These are phyloP conservation scores for Drosophila rufa DNA, from an alignment of 1,140 invertebrate species.

Conservation along the genomic window DNA sequence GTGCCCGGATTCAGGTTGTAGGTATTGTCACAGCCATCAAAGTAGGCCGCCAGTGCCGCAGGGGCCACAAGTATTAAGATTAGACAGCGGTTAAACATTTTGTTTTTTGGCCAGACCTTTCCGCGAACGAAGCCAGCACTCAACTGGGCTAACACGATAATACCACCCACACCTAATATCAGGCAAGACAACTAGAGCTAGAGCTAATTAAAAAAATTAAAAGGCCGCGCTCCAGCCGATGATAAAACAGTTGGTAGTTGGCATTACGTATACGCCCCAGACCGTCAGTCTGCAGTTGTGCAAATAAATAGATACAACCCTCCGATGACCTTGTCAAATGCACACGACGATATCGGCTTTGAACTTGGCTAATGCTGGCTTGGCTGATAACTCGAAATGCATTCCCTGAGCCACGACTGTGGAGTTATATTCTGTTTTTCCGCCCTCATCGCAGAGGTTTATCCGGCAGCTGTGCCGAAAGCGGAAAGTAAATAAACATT, in stretches of 20 bases:
- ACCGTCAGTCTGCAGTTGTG: constrained; percentile 48
- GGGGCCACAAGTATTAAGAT: constrained; percentile 37
- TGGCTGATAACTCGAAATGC: constrained; percentile 27
- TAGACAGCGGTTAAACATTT: constrained; percentile 47
- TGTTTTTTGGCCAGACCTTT: constrained; percentile 30
- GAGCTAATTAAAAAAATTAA: constrained; percentile 63
- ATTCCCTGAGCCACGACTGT: background rate
- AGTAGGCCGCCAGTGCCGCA: constrained; percentile 52
- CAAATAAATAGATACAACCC: constrained; percentile 37
- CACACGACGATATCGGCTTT: constrained; percentile 53
- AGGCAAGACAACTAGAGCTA: constrained; percentile 22
- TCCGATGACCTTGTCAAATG: constrained; percentile 33
- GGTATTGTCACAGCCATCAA: constrained; percentile 69
- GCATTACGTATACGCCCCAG: constrained; percentile 54
- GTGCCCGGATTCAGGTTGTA: constrained; percentile 46
- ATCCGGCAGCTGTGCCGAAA: constrained; percentile 32
- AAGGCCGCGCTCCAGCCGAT: constrained; percentile 26
- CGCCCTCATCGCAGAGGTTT: constrained; percentile 21
- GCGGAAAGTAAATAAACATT: constrained; percentile 57
- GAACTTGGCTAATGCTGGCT: constrained; percentile 55
- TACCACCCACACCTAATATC: constrained; percentile 57
- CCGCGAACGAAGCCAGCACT: constrained; percentile 43
- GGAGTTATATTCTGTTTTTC: constrained; percentile 1
- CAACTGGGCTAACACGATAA: constrained; percentile 47
- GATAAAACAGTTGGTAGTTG: constrained; percentile 36